Evolutionary conservation across 1,140 invertebrate species (phyloP), one percentile per base, ranked within the genome.

Genomic region (Prorops nasuta): DNA sequence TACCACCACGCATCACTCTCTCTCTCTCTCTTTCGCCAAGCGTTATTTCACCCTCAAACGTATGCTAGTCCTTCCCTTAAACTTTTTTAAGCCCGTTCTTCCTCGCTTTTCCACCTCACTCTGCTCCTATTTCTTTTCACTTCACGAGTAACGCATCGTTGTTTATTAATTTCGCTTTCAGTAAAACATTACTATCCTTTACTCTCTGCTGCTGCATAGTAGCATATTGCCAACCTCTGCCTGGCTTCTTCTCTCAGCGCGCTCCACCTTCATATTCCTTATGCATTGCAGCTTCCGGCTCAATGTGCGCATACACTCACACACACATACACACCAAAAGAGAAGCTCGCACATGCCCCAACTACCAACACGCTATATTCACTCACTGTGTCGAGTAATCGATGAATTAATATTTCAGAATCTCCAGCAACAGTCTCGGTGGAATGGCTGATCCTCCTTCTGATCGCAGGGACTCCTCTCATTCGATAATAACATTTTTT

Each of bases 401-500:
- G n/a, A n/a, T n/a, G 16, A 12, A 46, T 51, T 24, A 14, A 47
- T 39, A 32, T 44, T 58, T 42, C 41, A 47, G 54, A 43, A 44
- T 36, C 41, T 36, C 38, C 51, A 9, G 44, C 43, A 16, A 22
- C 34, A 20, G 17, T 17, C 9, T 14, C 48, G 24, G n/a, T 53
- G 24, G 35, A 51, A 8, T 46, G 54, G 60, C 53, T 42, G 32
- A 39, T 53, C 20, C 2, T 54, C 48, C 18, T 31, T 16, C 41
- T 56, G 7, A 45, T 52, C 51, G 40, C 44, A 37, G 45, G 46
- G 31, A 44, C 51, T 28, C 22, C 43, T 17, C 38, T 55, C 16
- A 37, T 19, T 35, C 60, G 62, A 64, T 64, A 64, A 64, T 64
- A 54, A 58, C 21, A 8, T 12, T 44, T 51, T 36, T 57, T 31